These are phyloP conservation scores for Rhabdornis inornatus DNA, from an alignment of 2,113 vertebrate species.

Conservation along the genomic window DNA sequence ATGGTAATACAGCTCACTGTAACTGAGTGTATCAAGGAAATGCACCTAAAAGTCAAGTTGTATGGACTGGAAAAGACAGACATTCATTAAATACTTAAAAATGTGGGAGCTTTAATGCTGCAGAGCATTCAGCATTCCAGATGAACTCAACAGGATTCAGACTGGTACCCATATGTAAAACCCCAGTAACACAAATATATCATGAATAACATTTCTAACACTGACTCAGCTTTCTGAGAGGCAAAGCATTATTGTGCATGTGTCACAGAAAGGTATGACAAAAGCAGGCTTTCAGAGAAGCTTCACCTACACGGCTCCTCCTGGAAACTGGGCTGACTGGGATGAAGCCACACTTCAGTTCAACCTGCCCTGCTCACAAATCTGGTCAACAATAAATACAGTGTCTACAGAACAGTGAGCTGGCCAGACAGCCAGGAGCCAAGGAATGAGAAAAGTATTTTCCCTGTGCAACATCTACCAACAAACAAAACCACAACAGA, in stretches of 20 bases:
- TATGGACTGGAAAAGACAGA: background rate
- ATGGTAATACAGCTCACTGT: background rate
- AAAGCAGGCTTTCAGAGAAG: background rate
- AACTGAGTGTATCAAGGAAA: background rate
- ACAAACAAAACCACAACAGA: background rate
- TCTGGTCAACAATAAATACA: background rate
- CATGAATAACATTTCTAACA: background rate
- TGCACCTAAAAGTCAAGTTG: background rate
- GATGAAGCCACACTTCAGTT: background rate
- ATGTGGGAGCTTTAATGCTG: background rate
- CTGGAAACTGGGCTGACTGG: background rate
- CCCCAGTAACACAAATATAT: background rate
- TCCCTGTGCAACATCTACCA: background rate
- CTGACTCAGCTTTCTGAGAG: background rate
- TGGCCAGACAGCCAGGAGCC: background rate
- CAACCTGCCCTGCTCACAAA: background rate
- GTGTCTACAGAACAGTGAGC: background rate
- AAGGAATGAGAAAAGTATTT: background rate
- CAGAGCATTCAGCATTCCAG: background rate
- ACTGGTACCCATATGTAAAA: background rate
- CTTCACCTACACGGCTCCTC: background rate
- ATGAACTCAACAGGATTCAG: background rate
- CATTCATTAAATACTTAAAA: background rate
- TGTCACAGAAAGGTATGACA: background rate
- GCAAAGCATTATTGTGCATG: background rate